These are phyloP conservation scores for Nicator chloris DNA, from an alignment of 2,113 vertebrate species.

Conservation along the genomic window DNA sequence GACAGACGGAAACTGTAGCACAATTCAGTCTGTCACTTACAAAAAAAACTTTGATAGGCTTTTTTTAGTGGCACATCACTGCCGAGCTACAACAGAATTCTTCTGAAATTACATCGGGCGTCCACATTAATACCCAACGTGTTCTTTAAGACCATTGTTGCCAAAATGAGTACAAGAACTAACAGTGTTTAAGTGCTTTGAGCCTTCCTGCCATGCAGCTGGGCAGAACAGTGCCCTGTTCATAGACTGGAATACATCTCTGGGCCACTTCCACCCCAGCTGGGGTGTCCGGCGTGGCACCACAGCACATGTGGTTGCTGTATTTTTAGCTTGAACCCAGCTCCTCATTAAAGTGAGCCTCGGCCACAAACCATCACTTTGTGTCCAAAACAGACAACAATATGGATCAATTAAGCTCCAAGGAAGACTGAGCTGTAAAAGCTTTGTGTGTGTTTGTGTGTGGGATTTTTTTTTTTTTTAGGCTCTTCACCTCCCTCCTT, in stretches of 20 bases:
- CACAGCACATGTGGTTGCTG: neutral
- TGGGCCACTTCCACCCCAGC: slow-evolving; percentile 67
- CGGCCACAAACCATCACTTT: slow-evolving; percentile 53
- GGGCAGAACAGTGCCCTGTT: slow-evolving; percentile 76
- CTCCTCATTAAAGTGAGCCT: slow-evolving; percentile 6
- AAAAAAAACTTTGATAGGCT: slow-evolving; percentile 37
- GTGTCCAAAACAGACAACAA: slow-evolving; percentile 55
- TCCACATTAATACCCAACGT: slow-evolving; percentile 48
- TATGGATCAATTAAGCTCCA: neutral
- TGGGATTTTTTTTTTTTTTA: neutral
- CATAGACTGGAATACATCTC: slow-evolving; percentile 59
- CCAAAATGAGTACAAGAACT: slow-evolving; percentile 68
- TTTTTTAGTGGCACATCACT: slow-evolving; percentile 51
- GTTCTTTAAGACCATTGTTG: slow-evolving; percentile 67
- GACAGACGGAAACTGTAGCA: slow-evolving; percentile 46
- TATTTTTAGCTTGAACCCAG: slow-evolving; percentile 67
- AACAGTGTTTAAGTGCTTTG: slow-evolving; percentile 28
- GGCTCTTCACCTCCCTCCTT: neutral
- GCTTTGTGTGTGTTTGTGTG: neutral
- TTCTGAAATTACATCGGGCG: slow-evolving; percentile 58
- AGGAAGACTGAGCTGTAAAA: neutral
- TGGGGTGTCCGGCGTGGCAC: slow-evolving; percentile 42
- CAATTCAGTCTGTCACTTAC: slow-evolving; percentile 53
- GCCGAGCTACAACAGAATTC: slow-evolving; percentile 69
- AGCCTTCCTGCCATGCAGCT: slow-evolving; percentile 73